Percentiles rank a stretch among this genome's conserved stretches.
These are phyloP conservation scores for Acestrorhynchus altus DNA, from an alignment of 2,797 vertebrate species.

Conservation along the genomic window DNA sequence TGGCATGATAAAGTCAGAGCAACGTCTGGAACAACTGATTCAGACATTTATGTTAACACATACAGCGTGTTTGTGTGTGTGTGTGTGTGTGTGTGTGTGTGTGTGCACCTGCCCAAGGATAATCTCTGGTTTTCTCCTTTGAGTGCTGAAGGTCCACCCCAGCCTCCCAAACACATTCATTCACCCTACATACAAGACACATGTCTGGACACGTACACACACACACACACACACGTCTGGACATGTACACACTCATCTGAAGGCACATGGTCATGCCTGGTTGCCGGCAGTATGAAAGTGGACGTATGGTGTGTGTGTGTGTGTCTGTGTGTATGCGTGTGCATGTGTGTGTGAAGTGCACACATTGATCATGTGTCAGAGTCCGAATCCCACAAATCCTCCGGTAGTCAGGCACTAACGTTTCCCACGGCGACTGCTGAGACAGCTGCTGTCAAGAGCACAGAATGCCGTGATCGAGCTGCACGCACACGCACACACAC, in stretches of 20 bases:
- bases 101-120: neutral
- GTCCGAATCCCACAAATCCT: constrained; percentile 44
- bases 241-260: neutral
- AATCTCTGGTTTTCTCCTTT: neutral
- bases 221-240: no score
- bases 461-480: neutral
- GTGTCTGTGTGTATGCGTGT: constrained; percentile 16
- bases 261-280: constrained; percentile 20
- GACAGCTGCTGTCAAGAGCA: constrained; percentile 19
- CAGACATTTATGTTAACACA: no score
- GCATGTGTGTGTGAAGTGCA: constrained; percentile 13
- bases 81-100: neutral
- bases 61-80: neutral
- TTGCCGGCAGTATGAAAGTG: constrained; percentile 23
- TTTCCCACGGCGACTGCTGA: constrained; percentile 21
- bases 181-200: neutral
- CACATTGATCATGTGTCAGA: constrained; percentile 52
- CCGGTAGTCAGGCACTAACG: constrained; percentile 42
- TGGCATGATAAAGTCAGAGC: no score
- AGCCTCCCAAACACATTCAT: neutral
- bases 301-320: constrained; percentile 18
- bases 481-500: neutral
- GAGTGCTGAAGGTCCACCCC: no score
- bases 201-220: neutral
- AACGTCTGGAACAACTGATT: no score